phyloP scores from a whole-genome alignment of 64 coral and sea anemone genomes.

The Astreopora myriophthalma region DNA sequence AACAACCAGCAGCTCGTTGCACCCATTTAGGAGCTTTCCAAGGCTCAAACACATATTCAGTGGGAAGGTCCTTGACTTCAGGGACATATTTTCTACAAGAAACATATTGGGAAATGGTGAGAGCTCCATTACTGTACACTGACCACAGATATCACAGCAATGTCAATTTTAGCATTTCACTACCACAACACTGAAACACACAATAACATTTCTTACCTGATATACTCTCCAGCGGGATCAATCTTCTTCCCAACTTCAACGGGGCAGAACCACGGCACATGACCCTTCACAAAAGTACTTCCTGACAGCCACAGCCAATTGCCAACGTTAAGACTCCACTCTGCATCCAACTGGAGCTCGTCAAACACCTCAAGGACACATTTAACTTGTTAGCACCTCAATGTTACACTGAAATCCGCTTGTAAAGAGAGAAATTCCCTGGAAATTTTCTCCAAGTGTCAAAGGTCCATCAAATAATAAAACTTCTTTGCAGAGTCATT shows the following conservation, averaged over 20 bases:
- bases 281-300: background rate
- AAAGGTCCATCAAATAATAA: no score
- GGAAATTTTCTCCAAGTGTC: no score
- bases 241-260: constrained; percentile 7
- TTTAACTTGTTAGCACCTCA: background rate
- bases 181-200: no score
- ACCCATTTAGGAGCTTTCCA: constrained; percentile 72
- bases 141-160: no score
- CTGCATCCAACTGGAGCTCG: constrained; percentile 39
- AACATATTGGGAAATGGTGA: no score
- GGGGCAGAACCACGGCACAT: background rate
- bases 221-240: constrained; percentile 24
- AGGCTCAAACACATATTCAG: constrained; percentile 77
- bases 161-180: no score
- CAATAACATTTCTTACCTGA: no score
- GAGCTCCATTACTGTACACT: no score
- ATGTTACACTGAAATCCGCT: no score
- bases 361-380: background rate
- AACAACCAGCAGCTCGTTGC: constrained; percentile 61
- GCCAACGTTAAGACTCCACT: constrained; percentile 29
- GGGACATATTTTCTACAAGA: constrained; percentile 81
- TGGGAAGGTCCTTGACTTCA: constrained; percentile 63
- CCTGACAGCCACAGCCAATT: constrained; percentile 19
- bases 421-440: no score
- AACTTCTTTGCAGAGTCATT: background rate